Evolutionary conservation across 2,888 invertebrate species (phyloP), one percentile per base, ranked within the genome.

Genomic region (Stenchaetothrips biformis): DNA sequence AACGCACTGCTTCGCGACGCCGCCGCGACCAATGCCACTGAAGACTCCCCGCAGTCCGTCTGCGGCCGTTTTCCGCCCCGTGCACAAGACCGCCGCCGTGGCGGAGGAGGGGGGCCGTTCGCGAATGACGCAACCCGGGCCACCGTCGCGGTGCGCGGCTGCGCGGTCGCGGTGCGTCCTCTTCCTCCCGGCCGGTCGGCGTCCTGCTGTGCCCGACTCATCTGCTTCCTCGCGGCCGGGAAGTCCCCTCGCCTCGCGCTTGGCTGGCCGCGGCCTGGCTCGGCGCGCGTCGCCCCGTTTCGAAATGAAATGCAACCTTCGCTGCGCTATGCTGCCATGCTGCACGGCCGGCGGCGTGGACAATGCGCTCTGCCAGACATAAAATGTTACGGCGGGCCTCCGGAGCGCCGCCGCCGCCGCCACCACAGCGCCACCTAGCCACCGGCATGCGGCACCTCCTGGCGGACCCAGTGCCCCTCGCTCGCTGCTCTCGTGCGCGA

Each of bases 351-450:
- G 37, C 37, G 37, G 37, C 37, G 37, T 18, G 18, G 53, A 53
- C 53, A 53, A 53, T 53, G 18, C 53, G 53, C 18, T 53, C 53
- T 21, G 18, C 67, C 67, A 18, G 67, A 21, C 67, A 67, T 67
- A 67, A 67, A 67, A 67, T 21, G 21, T 67, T 67, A 67, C 21
- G 67, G 67, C 67, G 21, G 67, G 53, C 53, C 53, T 53, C 13
- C 13, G 13, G 13, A 53, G 53, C 16, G 13, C 16, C 9, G 53
- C 53, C 53, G 6, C 53, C 53, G 2, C 53, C 16, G 9, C 53
- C 16, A 7, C 13, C 13, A 16, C 53, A 13, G 13, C 53, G 53
- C 53, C 53, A 53, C 49, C 49, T 53, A 37, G 53, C 53, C 16
- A 16, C 13, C 53, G 9, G 53, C 53, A 53, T 53, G 53, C 53